phyloP scores from a whole-genome alignment of 2,113 vertebrate genomes.

The Furnarius figulus region DNA sequence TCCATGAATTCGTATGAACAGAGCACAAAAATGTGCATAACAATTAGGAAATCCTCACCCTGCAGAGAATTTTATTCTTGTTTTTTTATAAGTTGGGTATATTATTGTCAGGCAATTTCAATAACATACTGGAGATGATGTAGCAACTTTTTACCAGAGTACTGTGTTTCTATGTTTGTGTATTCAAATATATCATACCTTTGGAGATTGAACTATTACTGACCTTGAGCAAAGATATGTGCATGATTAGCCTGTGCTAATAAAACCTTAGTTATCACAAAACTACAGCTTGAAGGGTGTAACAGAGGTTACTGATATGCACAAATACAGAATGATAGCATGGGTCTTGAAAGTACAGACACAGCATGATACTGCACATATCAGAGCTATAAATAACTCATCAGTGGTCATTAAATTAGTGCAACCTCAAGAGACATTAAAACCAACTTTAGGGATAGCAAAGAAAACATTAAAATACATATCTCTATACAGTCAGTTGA shows the following conservation, averaged over 20 bases:
- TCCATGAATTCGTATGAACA: not conserved
- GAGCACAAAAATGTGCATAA: not conserved
- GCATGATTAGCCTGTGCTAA: slow-evolving; percentile 17
- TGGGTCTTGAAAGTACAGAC: not conserved
- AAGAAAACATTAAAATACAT: not conserved
- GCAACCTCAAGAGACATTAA: not conserved
- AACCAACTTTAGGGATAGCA: not conserved
- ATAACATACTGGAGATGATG: not conserved
- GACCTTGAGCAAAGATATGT: not conserved
- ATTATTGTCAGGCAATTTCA: not conserved
- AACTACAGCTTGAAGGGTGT: slow-evolving; percentile 13
- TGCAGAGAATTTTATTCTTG: not conserved
- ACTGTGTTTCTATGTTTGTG: not conserved
- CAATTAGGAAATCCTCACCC: not conserved
- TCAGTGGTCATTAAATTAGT: not conserved
- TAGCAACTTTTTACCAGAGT: not conserved
- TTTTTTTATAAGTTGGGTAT: not conserved
- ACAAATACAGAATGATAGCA: not conserved
- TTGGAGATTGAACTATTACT: not conserved
- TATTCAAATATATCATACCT: not conserved
- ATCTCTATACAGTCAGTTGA: not conserved
- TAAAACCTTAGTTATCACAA: slow-evolving; percentile 31
- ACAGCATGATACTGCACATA: not conserved
- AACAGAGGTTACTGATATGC: not conserved
- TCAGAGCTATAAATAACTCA: not conserved